These are phyloP conservation scores for Stenurella melanura DNA, from an alignment of 2,888 invertebrate genomes.

Conservation along the genomic window DNA sequence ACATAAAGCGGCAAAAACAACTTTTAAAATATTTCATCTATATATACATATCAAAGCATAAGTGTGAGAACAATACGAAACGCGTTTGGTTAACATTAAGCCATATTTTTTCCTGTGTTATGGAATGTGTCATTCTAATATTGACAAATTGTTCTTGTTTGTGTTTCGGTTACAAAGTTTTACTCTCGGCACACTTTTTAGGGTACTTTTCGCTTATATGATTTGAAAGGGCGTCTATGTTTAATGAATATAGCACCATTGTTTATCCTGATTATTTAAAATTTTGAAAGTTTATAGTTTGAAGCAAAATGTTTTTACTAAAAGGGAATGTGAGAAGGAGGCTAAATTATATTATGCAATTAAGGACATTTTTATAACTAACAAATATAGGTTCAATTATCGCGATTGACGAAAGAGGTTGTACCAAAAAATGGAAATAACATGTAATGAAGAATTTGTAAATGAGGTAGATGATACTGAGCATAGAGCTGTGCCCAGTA, in stretches of 20 bases:
- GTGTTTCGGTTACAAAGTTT: not conserved
- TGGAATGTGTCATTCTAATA: conserved; percentile 16
- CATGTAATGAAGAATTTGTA: too few relatives aligned
- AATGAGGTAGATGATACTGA: too few relatives aligned
- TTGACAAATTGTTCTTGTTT: conserved; percentile 17
- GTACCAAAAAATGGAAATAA: too few relatives aligned
- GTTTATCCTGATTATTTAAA: too few relatives aligned
- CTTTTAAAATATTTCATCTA: not conserved
- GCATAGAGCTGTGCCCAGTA: too few relatives aligned
- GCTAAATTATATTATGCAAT: too few relatives aligned
- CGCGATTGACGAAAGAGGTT: too few relatives aligned
- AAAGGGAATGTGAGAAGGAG: too few relatives aligned
- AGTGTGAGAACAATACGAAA: conserved; percentile 1
- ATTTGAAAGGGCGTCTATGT: not conserved
- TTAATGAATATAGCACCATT: not conserved
- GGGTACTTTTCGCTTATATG: not conserved
- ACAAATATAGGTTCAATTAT: too few relatives aligned
- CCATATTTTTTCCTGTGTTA: not conserved
- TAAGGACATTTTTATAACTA: too few relatives aligned
- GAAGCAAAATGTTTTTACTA: too few relatives aligned
- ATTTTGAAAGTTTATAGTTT: too few relatives aligned
- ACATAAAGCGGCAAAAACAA: not conserved
- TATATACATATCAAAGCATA: not conserved
- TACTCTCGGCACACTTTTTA: not conserved
- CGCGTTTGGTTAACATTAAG: not conserved